Evolutionary conservation across 2,797 vertebrate species (phyloP), one percentile per base, ranked within the genome.

Genomic region (Nannoperca australis): DNA sequence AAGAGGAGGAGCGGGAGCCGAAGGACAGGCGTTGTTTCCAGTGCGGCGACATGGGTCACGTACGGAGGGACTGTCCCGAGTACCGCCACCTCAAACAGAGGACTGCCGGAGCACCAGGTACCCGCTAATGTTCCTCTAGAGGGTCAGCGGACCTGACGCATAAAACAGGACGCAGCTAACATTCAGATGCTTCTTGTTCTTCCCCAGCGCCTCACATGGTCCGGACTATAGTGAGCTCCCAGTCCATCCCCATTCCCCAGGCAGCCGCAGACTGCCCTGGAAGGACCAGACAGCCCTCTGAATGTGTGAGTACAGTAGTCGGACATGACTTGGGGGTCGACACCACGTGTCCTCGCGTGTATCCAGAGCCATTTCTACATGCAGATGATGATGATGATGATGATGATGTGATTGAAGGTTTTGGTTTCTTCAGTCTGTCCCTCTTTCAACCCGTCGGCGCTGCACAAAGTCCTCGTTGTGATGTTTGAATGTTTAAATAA

Each of bases 21-120:
- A 95, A 98, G 91, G 98, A 99, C 90, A 94, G 98, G 59, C 97
- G 98, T 1, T 99, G 98, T 85, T 99, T 99, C 89, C 99, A 98
- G 91, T 99, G 98, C 75, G 97, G 98, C 8, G 97, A 98, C 86
- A 95, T 96, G 68, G 97, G 98, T 30, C 98, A 99, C 4, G 97
- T 99, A 12, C 94, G 98, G 73, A 95, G 98, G 80, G 98, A 99
- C 90, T 99, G 98, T 84, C 98, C 97, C 0, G 98, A 99, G 77
- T 97, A 97, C 93, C 96, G 97, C 81, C 96, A 97, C 84, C 95
- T 97, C 17, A 97, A 98, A 45, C 97, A 97, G 92, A 96, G 97
- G 92, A 94, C 93, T 61, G 82, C 84, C 0, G 91, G 86, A 2
- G 89, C 81, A 0, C 88, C 91, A 84, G 95, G 95, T 95, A 78